Evolutionary conservation across 1,140 invertebrate species (phyloP).

Genomic region (Phymorhynchus buccinoides): DNA sequence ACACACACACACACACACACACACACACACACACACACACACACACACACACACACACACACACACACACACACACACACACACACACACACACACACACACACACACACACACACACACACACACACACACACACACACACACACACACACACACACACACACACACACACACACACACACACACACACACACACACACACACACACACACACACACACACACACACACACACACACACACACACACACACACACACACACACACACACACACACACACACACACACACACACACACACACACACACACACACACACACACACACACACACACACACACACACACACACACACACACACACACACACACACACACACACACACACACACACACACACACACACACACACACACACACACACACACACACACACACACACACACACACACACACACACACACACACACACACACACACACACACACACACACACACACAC

Average conservation of each 20-base stretch:
- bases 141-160: background rate
- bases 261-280: constrained; percentile 8
- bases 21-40: constrained; percentile 6
- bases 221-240: background rate
- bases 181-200: background rate
- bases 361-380: too few species aligned
- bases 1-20: constrained; percentile 18
- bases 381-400: too few species aligned
- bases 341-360: too few species aligned
- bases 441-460: too few species aligned
- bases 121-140: background rate
- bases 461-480: too few species aligned
- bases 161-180: background rate
- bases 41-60: constrained; percentile 6
- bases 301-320: too few species aligned
- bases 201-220: background rate
- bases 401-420: too few species aligned
- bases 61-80: background rate
- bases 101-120: background rate
- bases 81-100: background rate
- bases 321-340: too few species aligned
- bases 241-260: background rate
- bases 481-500: too few species aligned
- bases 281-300: too few species aligned
- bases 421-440: too few species aligned